A percentile compares a stretch with the other conserved stretches of the same genome.
Conservation (phyloP, 2,888 invertebrate genomes). For the Chrysomela aeneicollis region DNA sequence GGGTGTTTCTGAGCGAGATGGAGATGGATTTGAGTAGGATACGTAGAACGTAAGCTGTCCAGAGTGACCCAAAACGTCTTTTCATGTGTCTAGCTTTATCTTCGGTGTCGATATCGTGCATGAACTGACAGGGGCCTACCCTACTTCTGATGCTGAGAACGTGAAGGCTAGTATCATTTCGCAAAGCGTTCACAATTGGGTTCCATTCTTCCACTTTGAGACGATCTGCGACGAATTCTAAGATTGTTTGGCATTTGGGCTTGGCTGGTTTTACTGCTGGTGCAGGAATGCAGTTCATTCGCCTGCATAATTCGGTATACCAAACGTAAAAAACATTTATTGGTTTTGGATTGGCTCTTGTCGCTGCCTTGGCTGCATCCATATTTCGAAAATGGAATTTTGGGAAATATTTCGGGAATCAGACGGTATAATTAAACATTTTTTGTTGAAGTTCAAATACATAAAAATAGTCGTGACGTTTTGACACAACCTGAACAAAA, state of each 20-base stretch:
- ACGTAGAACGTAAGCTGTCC: slow-evolving; percentile 75
- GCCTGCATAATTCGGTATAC: slow-evolving; percentile 59
- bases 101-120: slow-evolving; percentile 64
- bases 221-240: slow-evolving; percentile 78
- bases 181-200: slow-evolving; percentile 75
- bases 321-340: slow-evolving; percentile 59
- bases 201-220: slow-evolving; percentile 80
- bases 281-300: slow-evolving; percentile 55
- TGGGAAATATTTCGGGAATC: slow-evolving; percentile 28
- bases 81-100: slow-evolving; percentile 69
- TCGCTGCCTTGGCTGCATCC: slow-evolving; percentile 46
- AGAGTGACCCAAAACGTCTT: slow-evolving; percentile 60
- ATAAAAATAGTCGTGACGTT: slow-evolving; percentile 34
- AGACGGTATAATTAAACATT: slow-evolving; percentile 29
- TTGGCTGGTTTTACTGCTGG: slow-evolving; percentile 56
- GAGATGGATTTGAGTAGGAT: slow-evolving; percentile 72
- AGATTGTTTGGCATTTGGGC: slow-evolving; percentile 56
- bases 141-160: slow-evolving; percentile 72
- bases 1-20: slow-evolving; percentile 70
- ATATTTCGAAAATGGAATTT: slow-evolving; percentile 37
- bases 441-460: slow-evolving; percentile 33
- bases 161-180: slow-evolving; percentile 75
- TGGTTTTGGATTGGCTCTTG: slow-evolving; percentile 50
- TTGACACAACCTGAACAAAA: slow-evolving; percentile 33
- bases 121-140: slow-evolving; percentile 53